Evolutionary conservation across 2,797 vertebrate genomes (phyloP), one percentile per base, ranked within the genome.

Genomic region (Cyprinella venusta): DNA sequence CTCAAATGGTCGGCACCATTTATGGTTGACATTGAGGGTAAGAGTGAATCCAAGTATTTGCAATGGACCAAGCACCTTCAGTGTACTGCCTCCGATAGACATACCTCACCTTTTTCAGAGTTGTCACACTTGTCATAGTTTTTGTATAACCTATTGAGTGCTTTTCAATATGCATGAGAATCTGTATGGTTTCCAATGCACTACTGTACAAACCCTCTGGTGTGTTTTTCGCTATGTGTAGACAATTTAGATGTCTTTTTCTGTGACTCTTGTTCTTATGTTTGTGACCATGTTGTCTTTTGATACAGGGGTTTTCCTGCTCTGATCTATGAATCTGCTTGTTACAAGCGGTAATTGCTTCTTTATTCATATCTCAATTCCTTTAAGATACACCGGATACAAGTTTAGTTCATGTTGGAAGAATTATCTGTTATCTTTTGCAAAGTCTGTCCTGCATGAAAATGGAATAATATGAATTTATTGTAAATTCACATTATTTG

Each of bases 301-400:
- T 96, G 95, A 96, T 96, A 96, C 96, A 97, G 96, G 96, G 94
- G 92, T 96, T 96, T 96, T 94, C 95, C 95, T 95, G 95, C 95
- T 95, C 95, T 96, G 96, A 95, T 96, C 93, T 95, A 96, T 96
- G 95, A 95, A 95, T 95, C 96, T 96, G 96, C 96, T 97, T 96
- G 96, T 96, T 96, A 95, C 94, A 95, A 96, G 96, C 95, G 95
- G 96, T 97, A 97, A 97, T 96, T 97, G 95, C 95, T 96, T 96
- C 96, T 96, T 97, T 97, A 96, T 94, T 95, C 96, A 94, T 96
- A 95, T 95, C 77, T 85, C 80, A 76, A 70, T 87, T 87, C 86
- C 87, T 87, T 86, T 82, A 42, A 82, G 52, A 86, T 72, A 83
- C 59, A 61, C 18, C 40, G 54, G 75, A 80, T 79, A 79, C n/a